Evolutionary conservation across 2,113 vertebrate genomes (phyloP).

Genomic region (Gymnobelideus leadbeateri): DNA sequence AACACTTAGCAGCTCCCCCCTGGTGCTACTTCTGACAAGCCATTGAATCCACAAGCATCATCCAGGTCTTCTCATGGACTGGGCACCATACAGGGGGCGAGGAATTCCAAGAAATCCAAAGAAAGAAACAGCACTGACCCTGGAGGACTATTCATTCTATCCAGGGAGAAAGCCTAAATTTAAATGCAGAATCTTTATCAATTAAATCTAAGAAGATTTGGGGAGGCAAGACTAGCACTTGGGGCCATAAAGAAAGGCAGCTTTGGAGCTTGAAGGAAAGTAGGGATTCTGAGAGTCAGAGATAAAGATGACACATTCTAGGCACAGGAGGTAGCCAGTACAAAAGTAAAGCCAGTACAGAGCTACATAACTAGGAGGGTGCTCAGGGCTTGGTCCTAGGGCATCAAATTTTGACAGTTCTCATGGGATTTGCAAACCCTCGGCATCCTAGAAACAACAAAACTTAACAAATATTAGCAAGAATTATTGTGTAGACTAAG

Average conservation of each 20-base stretch:
- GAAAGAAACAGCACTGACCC: neutral
- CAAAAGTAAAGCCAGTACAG: neutral
- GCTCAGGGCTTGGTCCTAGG: too few species aligned
- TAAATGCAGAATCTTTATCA: neutral
- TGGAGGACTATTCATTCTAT: neutral
- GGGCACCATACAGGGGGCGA: neutral
- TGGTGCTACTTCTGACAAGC: neutral
- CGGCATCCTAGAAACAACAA: too few species aligned
- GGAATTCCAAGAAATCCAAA: neutral
- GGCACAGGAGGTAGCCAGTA: too few species aligned
- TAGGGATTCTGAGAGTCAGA: neutral
- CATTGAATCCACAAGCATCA: neutral
- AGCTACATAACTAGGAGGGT: too few species aligned
- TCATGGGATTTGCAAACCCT: too few species aligned
- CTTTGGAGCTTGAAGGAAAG: neutral
- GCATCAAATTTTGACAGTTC: too few species aligned
- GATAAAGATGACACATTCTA: neutral
- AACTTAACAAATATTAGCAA: too few species aligned
- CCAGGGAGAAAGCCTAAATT: fast-evolving
- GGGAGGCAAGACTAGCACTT: neutral
- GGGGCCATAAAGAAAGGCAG: neutral
- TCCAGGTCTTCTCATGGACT: neutral
- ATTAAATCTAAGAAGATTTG: neutral
- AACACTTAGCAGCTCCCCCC: neutral
- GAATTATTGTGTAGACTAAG: too few species aligned